Evolutionary conservation across 2,888 invertebrate species (phyloP), one percentile per base, ranked within the genome.

Genomic region (Drosophila nigritarsus): DNA sequence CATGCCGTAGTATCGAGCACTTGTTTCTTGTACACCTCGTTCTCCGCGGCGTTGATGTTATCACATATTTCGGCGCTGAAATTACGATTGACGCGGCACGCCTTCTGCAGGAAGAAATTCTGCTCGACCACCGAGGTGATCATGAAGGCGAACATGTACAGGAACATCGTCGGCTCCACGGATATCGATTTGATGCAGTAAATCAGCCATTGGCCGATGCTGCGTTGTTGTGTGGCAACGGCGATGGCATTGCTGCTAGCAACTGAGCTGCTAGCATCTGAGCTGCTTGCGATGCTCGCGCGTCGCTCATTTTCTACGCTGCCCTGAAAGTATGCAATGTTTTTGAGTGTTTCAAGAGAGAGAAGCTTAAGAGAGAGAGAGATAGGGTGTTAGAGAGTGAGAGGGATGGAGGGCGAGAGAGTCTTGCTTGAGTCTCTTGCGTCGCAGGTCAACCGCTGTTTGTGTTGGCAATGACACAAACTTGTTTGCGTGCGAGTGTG

Each of bases 71-170:
- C 95, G 56, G 94, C 94, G 59, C 95, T 95, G 72, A 95, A 95
- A 1, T 95, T 95, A 71, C 96, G 96, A 91, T 97, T 96, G 0
- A 96, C 96, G 0, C 94, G 94, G 82, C 97, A 97, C 0, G 97
- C 95, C 93, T 96, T 96, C 88, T 96, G 94, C 2, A 97, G 94
- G 89, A 96, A 97, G 87, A 97, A 96, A 34, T 96, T 95, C 91
- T 97, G 96, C 87, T 97, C 97, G 38, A 96, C 94, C 0, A 97
- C 97, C 68, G 95, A 95, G 4, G 97, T 97, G 59, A 95, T 94
- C 96, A 97, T 97, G 87, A 95, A 96, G 1, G 97, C 97, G 94
- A 97, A 95, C 97, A 98, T 97, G 91, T 97, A 98, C 2, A 98
- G 93, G 91, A 97, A 96, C 95, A 98, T 95, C 0, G 97, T 95